Conservation (phyloP, 2,797 vertebrate genomes). For the Falco naumanni region DNA sequence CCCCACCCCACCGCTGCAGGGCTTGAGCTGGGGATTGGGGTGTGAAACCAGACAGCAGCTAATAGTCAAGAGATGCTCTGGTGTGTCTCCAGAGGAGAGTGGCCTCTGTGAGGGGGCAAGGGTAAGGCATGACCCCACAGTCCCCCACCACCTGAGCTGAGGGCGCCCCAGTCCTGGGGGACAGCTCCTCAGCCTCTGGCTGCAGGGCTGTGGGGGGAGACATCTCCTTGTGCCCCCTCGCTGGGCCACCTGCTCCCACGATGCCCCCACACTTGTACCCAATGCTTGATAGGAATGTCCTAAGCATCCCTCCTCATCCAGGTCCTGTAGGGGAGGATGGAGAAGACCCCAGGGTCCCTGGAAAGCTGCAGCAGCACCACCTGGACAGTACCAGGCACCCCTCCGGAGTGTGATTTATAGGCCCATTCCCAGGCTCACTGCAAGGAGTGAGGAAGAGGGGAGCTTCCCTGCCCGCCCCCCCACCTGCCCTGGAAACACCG, state of each 20-base stretch:
- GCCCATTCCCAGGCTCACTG: fast-evolving
- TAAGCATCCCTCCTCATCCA: neutral
- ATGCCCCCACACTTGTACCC: too few species aligned
- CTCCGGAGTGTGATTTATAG: neutral
- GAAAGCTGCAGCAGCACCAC: neutral
- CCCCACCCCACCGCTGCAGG: neutral
- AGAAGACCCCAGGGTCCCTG: neutral
- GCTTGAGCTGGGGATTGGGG: neutral
- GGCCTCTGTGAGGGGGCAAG: neutral
- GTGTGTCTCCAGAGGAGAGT: neutral
- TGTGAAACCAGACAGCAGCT: neutral
- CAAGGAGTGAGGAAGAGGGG: fast-evolving
- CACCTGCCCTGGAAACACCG: neutral
- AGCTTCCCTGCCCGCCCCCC: neutral
- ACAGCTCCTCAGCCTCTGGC: neutral
- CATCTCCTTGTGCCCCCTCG: fast-evolving
- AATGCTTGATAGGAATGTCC: neutral
- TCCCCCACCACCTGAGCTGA: too few species aligned
- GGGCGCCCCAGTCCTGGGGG: neutral
- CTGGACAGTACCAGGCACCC: neutral
- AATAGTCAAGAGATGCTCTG: neutral
- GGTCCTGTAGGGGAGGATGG: neutral
- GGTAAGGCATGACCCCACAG: neutral
- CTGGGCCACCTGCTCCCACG: neutral
- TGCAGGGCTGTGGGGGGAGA: too few species aligned